These are phyloP conservation scores for Cephus cinctus DNA, from an alignment of 1,140 invertebrate genomes.

Conservation along the genomic window DNA sequence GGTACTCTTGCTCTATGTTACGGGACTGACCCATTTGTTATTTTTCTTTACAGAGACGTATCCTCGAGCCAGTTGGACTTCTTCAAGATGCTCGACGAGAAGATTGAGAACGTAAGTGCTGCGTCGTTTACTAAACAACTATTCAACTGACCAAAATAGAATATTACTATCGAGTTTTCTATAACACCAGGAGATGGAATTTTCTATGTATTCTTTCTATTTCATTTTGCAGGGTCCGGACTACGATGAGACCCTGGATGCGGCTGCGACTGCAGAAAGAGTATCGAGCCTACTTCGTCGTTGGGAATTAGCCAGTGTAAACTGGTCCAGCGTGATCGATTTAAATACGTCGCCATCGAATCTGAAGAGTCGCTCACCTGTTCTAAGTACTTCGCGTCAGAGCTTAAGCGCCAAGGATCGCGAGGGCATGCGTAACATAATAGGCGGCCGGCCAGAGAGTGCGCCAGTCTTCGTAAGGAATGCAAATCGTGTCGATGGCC, in stretches of 20 bases:
- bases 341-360: constrained; percentile 12
- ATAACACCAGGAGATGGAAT: too few relatives aligned
- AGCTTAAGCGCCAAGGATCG: constrained; percentile 39
- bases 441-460: constrained; percentile 48
- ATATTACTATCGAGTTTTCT: too few relatives aligned
- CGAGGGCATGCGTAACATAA: constrained; percentile 49
- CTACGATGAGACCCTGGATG: constrained; percentile 60
- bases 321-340: constrained; percentile 38
- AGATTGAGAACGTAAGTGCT: constrained; percentile 84
- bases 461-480: constrained; percentile 43
- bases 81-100: constrained; percentile 88
- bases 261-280: constrained; percentile 34
- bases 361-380: background rate
- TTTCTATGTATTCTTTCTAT: too few relatives aligned
- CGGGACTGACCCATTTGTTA: constrained; percentile 28
- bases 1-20: background rate
- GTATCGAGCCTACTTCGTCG: constrained; percentile 37
- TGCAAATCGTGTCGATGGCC: constrained; percentile 46
- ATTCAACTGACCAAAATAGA: too few relatives aligned
- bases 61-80: constrained; percentile 85
- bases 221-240: constrained; percentile 65
- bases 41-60: constrained; percentile 70
- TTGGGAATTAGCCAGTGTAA: constrained; percentile 46
- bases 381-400: constrained; percentile 20
- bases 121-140: too few relatives aligned